Evolutionary conservation across 2,888 invertebrate genomes (phyloP).

Genomic region (Pimpla rufipes): DNA sequence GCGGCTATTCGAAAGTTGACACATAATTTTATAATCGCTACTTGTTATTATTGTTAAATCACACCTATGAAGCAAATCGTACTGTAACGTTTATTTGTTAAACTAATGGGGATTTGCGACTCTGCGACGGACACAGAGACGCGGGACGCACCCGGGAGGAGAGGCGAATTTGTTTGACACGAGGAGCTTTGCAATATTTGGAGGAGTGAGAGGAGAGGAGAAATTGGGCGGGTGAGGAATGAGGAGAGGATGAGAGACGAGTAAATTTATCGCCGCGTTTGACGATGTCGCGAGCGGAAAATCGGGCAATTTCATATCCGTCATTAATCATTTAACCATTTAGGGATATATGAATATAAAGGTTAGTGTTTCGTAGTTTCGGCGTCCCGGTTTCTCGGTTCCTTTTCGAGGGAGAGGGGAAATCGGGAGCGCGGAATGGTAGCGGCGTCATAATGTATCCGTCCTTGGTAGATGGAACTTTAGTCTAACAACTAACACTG

Average conservation of each 20-base stretch:
- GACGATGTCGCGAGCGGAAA: not conserved
- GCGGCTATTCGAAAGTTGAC: too few species aligned
- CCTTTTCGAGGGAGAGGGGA: slow-evolving; percentile 3
- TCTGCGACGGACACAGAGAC: not conserved
- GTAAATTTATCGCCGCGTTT: not conserved
- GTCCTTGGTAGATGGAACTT: slow-evolving; percentile 83
- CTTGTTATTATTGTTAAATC: too few species aligned
- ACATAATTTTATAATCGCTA: too few species aligned
- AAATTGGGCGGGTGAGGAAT: not conserved
- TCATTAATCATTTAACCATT: slow-evolving; percentile 50
- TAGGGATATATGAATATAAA: slow-evolving; percentile 23
- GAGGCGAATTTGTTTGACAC: slow-evolving; percentile 9
- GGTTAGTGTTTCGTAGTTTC: slow-evolving; percentile 54
- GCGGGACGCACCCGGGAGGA: slow-evolving; percentile 8
- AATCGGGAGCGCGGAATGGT: slow-evolving; percentile 24
- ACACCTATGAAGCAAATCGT: too few species aligned
- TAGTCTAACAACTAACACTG: slow-evolving; percentile 64
- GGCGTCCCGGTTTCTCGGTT: slow-evolving; percentile 38
- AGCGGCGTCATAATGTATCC: slow-evolving; percentile 78
- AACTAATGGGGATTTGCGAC: too few species aligned
- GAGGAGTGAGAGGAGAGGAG: not conserved
- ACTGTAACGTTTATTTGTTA: too few species aligned
- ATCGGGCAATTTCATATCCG: slow-evolving; percentile 44
- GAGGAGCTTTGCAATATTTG: slow-evolving; percentile 29
- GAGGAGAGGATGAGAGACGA: not conserved